Percentiles rank a stretch among this genome's conserved stretches.
These are phyloP conservation scores for Automeris io DNA, from an alignment of 2,888 invertebrate species.

Conservation along the genomic window DNA sequence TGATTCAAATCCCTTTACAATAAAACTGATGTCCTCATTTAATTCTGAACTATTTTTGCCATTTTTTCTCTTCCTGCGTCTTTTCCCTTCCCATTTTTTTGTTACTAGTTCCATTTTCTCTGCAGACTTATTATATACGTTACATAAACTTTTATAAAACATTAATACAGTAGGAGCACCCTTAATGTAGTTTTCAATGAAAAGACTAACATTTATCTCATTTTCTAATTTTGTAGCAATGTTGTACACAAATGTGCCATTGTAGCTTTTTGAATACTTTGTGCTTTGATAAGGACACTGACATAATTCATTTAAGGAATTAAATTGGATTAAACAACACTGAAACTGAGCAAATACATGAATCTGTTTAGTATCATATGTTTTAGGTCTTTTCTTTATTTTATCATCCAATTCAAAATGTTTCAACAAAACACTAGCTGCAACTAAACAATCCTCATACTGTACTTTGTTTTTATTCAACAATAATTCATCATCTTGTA, in stretches of 20 bases:
- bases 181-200: conserved; percentile 68
- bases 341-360: conserved; percentile 83
- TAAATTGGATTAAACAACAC: conserved; percentile 76
- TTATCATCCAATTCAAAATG: conserved; percentile 78
- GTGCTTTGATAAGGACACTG: conserved; percentile 75
- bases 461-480: conserved; percentile 70
- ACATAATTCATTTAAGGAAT: conserved; percentile 81
- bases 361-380: conserved; percentile 74
- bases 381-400: conserved; percentile 68
- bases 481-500: conserved; percentile 36
- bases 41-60: conserved; percentile 31
- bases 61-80: conserved; percentile 35
- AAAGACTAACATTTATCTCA: conserved; percentile 70
- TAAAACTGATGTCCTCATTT: conserved; percentile 44
- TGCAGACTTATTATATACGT: conserved; percentile 32
- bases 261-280: conserved; percentile 79
- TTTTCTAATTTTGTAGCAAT: conserved; percentile 78
- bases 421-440: conserved; percentile 74
- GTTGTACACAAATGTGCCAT: conserved; percentile 88
- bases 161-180: conserved; percentile 47
- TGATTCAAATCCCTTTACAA: conserved; percentile 60
- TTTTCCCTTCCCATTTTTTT: conserved; percentile 34
- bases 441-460: conserved; percentile 76
- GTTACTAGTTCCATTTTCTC: conserved; percentile 41
- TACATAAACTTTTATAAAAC: conserved; percentile 53